Evolutionary conservation across 53 echinoderm and acorn worm species (phyloP), one percentile per base, ranked within the genome.

Genomic region (Patiria pectinifera): DNA sequence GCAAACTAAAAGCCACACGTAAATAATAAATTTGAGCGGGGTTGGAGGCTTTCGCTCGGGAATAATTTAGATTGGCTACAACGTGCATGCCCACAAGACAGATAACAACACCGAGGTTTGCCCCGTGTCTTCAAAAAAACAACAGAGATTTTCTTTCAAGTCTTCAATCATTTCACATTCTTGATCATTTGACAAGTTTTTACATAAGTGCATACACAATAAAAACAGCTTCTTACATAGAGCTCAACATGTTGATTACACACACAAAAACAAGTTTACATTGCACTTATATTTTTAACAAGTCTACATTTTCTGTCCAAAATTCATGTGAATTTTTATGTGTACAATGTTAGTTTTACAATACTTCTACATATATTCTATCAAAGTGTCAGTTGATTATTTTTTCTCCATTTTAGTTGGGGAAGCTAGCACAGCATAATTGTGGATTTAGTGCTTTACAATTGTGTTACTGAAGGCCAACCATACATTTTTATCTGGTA

Each of bases 11-110:
- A 81, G 90, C 90, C 81, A 60, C 45, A 4, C 43, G 90, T 69
- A 81, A 78, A 90, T 80, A 90, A 90, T 90, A 80, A 90, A 90
- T 90, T 66, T 90, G 71, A 90, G 63, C 90, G 66, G 2, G 62
- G 58, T 46, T 43, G 23, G 48, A 79, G 53, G 83, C 83, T 25
- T 79, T 63, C 61, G 89, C 61, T 78, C 78, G 89, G 89, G 78
- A 89, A 79, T 89, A 89, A 90, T 90, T 90, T 90, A 66, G 90
- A 90, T 80, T 86, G 81, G 90, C 69, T 66, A 90, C 90, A 90
- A 59, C 62, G 24, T 60, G 23, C 78, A 59, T 53, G 35, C 26
- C 21, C 53, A 6, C 53, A 53, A 71, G 88, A 53, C 12, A 22
- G 43, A 62, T 60, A 61, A 21, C 26, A 76, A 78, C 60, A 78